Evolutionary conservation across 2,113 vertebrate genomes (phyloP).

Genomic region (Colius striatus): DNA sequence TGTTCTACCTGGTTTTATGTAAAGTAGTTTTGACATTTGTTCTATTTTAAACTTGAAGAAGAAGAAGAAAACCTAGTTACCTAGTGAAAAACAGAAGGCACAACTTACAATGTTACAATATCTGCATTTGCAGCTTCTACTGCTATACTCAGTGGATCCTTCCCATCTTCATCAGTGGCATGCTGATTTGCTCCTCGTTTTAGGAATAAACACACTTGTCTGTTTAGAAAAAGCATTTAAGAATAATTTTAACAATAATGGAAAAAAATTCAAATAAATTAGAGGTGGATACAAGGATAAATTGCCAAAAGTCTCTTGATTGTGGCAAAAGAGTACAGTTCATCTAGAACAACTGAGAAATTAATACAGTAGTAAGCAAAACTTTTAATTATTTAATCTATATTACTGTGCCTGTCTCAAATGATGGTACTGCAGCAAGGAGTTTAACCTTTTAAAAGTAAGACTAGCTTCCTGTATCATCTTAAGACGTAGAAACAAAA

Average conservation of each 20-base stretch:
- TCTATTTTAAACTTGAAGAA: neutral
- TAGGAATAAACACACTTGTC: conserved; percentile 96
- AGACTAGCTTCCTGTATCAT: neutral
- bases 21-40: neutral
- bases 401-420: neutral
- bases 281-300: neutral
- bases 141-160: conserved; percentile 91
- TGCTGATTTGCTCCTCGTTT: conserved; percentile 98
- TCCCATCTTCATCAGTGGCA: conserved; percentile 91
- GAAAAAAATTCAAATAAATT: neutral
- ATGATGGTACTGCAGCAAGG: neutral
- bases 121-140: conserved; percentile 97
- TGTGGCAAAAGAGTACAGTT: neutral
- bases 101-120: conserved; percentile 95
- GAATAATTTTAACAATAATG: neutral
- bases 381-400: neutral
- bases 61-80: neutral
- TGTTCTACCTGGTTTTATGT: neutral
- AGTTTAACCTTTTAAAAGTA: neutral
- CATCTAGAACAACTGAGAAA: neutral
- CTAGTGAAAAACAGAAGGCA: neutral
- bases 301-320: neutral
- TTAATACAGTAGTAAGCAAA: neutral
- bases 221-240: conserved; percentile 53
- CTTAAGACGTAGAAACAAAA: neutral